A percentile compares a stretch with the other conserved stretches of the same genome.
Evolutionary conservation across 1,140 invertebrate genomes (phyloP).

Genomic region (Listronotus oregonensis): DNA sequence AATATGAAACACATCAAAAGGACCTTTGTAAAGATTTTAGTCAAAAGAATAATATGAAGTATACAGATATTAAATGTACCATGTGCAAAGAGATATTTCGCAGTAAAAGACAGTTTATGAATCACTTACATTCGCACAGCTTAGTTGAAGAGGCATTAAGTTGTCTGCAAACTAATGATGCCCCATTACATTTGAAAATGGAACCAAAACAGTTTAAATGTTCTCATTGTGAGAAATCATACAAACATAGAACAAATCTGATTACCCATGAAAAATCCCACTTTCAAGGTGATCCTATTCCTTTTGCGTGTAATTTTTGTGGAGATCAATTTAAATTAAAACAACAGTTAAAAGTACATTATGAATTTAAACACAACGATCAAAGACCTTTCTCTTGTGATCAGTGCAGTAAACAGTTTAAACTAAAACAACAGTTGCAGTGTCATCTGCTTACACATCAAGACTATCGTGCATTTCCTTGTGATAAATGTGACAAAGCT

Average conservation of each 20-base stretch:
- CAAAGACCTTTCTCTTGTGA: slow-evolving; percentile 18
- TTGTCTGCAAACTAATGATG: not conserved
- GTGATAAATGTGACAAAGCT: slow-evolving; percentile 36
- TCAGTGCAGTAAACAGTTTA: slow-evolving; percentile 22
- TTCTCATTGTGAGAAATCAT: slow-evolving; percentile 21
- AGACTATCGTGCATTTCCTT: slow-evolving; percentile 20
- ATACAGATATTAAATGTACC: slow-evolving; percentile 3
- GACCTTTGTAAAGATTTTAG: not conserved
- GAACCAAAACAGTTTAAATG: slow-evolving; percentile 10
- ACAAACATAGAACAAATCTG: slow-evolving; percentile 19
- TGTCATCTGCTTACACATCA: slow-evolving; percentile 7
- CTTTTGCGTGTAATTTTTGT: slow-evolving; percentile 6
- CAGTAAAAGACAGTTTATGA: slow-evolving; percentile 1
- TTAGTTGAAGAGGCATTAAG: too few species aligned
- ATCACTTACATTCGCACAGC: not conserved
- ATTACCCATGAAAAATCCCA: slow-evolving; percentile 23
- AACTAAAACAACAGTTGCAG: slow-evolving; percentile 22
- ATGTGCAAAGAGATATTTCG: not conserved
- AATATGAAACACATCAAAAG: slow-evolving; percentile 1
- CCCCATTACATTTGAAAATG: not conserved
- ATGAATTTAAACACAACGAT: slow-evolving; percentile 11
- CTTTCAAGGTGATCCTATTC: slow-evolving; percentile 5
- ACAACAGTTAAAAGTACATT: slow-evolving; percentile 37
- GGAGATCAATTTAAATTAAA: slow-evolving; percentile 32
- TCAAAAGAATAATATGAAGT: not conserved